A percentile compares a stretch with the other conserved stretches of the same genome.
phyloP scores from a whole-genome alignment of 1,140 invertebrate species.

The Radopholus similis region DNA sequence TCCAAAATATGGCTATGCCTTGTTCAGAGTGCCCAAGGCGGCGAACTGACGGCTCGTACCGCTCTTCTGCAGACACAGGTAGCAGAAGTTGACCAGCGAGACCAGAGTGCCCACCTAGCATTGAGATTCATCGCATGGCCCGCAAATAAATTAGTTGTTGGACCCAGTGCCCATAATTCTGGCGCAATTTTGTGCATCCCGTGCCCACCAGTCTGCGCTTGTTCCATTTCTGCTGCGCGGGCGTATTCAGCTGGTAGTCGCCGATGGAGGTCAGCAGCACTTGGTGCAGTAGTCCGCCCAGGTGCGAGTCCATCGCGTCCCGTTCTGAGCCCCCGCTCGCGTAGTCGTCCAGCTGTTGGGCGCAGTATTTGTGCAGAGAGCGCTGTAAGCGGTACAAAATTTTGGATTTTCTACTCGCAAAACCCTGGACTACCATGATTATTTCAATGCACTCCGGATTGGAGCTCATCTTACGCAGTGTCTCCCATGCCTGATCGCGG shows the following conservation, averaged over 20 bases:
- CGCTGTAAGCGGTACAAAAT: constrained; percentile 61
- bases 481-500: constrained; percentile 60
- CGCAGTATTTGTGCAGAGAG: constrained; percentile 46
- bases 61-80: constrained; percentile 52
- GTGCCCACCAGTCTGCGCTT: constrained; percentile 25
- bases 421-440: constrained; percentile 62
- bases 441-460: constrained; percentile 68
- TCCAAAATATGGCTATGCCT: constrained; percentile 25
- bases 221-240: constrained; percentile 48
- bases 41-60: constrained; percentile 57
- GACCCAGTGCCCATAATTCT: too few species aligned
- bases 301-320: constrained; percentile 54
- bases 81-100: constrained; percentile 55
- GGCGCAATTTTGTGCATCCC: too few species aligned
- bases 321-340: constrained; percentile 26
- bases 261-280: constrained; percentile 51
- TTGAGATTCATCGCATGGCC: constrained; percentile 26
- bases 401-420: constrained; percentile 39
- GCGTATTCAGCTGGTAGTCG: constrained; percentile 52
- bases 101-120: constrained; percentile 31
- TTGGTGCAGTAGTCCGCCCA: constrained; percentile 56
- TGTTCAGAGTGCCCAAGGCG: constrained; percentile 54
- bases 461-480: constrained; percentile 63
- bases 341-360: constrained; percentile 52
- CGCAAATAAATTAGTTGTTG: not conserved